Conservation (phyloP, 1,140 invertebrate species). For the Sycobia sp. region DNA sequence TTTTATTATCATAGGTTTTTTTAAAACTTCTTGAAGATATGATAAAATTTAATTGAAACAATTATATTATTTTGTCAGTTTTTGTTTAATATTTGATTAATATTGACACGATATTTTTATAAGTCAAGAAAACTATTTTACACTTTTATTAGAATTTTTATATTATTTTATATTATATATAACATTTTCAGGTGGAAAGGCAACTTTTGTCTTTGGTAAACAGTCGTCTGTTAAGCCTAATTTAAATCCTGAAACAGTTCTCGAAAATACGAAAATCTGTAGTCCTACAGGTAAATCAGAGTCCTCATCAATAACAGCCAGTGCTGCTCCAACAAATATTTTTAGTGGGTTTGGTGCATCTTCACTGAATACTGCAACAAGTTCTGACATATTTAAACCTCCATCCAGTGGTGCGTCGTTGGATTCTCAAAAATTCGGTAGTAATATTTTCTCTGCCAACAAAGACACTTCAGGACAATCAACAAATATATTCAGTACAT, state of each 20-base stretch:
- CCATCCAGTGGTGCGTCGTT: not conserved
- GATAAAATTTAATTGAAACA: not conserved
- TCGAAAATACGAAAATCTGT: conserved; percentile 49
- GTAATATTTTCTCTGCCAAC: too few species aligned
- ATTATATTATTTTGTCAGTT: not conserved
- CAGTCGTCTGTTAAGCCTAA: conserved; percentile 11
- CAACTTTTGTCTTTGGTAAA: conserved; percentile 25
- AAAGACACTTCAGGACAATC: too few species aligned
- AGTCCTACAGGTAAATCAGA: conserved; percentile 34
- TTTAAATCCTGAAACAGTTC: not conserved
- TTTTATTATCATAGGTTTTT: too few species aligned
- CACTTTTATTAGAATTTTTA: too few species aligned
- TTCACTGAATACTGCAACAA: not conserved
- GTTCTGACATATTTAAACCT: not conserved
- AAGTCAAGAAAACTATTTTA: too few species aligned
- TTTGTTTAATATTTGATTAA: not conserved
- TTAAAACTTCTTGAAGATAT: not conserved
- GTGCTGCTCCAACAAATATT: conserved; percentile 15
- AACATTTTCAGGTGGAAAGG: conserved; percentile 2
- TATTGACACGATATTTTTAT: not conserved
- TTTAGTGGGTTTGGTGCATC: not conserved
- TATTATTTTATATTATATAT: too few species aligned
- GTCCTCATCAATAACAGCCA: not conserved
- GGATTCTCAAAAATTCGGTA: too few species aligned
- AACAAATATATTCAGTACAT: too few species aligned